phyloP scores from a whole-genome alignment of 1,140 invertebrate species.

The Daktulosphaira vitifoliae region DNA sequence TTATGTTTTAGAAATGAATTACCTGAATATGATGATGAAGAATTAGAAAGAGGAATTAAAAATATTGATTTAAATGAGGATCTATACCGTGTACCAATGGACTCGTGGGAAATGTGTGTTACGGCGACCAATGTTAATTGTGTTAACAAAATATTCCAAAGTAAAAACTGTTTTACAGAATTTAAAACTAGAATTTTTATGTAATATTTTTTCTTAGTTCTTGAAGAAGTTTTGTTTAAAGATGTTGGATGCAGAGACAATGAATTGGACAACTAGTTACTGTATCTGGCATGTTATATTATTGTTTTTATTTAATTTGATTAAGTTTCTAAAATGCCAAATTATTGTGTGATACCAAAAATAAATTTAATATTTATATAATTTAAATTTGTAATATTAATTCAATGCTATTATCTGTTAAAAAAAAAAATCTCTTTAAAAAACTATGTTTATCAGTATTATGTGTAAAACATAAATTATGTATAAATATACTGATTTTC shows the following conservation, averaged over 20 bases:
- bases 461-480: no score
- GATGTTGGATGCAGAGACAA: background rate
- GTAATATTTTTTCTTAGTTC: conserved; percentile 5
- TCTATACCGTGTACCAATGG: conserved; percentile 15
- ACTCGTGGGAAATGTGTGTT: conserved; percentile 24
- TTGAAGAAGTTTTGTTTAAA: conserved; percentile 14
- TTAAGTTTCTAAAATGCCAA: conserved; percentile 15
- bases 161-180: background rate
- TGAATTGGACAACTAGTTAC: conserved; percentile 2
- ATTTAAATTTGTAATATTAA: no score
- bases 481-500: no score
- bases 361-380: conserved; percentile 19
- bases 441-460: no score
- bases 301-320: background rate
- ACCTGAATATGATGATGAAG: conserved; percentile 13
- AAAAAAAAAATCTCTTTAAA: no score
- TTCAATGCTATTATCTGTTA: no score
- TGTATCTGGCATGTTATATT: background rate
- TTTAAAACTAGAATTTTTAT: background rate
- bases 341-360: conserved; percentile 14
- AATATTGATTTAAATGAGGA: conserved; percentile 6
- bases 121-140: conserved; percentile 23
- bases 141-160: conserved; percentile 1
- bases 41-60: conserved; percentile 8
- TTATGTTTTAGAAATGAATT: conserved; percentile 4